Conservation (phyloP, 2,888 invertebrate species). For the Corbicula japonica region DNA sequence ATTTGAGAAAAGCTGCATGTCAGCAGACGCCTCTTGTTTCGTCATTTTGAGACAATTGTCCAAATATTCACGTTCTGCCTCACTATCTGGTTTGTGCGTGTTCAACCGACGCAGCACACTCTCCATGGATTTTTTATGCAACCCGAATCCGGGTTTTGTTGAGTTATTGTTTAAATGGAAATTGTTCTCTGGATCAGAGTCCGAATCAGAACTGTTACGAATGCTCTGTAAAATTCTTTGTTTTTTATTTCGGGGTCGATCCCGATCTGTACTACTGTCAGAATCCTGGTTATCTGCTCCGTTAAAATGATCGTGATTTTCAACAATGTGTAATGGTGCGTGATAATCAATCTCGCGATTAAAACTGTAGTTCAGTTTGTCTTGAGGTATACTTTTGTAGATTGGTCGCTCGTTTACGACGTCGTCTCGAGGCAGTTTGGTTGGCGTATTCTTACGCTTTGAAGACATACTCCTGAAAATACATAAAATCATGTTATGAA, state of each 20-base stretch:
- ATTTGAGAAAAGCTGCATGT: slow-evolving; percentile 72
- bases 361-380: slow-evolving; percentile 66
- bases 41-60: slow-evolving; percentile 57
- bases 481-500: slow-evolving; percentile 22
- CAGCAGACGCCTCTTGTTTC: slow-evolving; percentile 54
- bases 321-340: slow-evolving; percentile 59
- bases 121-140: slow-evolving; percentile 91
- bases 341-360: slow-evolving; percentile 54
- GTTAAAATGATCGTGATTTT: slow-evolving; percentile 65
- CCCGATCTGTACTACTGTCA: slow-evolving; percentile 70
- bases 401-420: slow-evolving; percentile 73
- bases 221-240: slow-evolving; percentile 82
- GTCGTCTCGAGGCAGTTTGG: slow-evolving; percentile 94
- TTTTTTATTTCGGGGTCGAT: slow-evolving; percentile 78
- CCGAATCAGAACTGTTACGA: slow-evolving; percentile 77
- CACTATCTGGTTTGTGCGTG: slow-evolving; percentile 89
- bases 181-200: slow-evolving; percentile 75
- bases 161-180: slow-evolving; percentile 65
- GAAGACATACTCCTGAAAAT: slow-evolving; percentile 94
- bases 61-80: slow-evolving; percentile 87
- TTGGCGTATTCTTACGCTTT: slow-evolving; percentile 98
- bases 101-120: slow-evolving; percentile 92
- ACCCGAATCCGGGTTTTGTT: slow-evolving; percentile 79
- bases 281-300: slow-evolving; percentile 69
- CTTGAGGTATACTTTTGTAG: slow-evolving; percentile 63